phyloP scores from a whole-genome alignment of 53 echinoderm and acorn worm species.

The Paracentrotus lividus region DNA sequence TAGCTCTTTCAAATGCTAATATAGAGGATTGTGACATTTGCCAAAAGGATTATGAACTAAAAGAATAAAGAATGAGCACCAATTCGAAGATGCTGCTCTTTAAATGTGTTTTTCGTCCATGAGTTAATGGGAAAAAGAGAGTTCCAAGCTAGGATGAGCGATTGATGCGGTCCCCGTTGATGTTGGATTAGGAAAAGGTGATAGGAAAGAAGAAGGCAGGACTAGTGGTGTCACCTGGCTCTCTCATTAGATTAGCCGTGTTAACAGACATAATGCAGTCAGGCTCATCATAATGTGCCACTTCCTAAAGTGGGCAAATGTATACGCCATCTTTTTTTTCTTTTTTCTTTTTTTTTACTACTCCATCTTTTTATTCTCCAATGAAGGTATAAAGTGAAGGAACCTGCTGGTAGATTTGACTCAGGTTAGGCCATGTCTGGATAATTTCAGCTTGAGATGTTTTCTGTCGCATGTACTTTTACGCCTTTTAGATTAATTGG shows the following conservation, averaged over 20 bases:
- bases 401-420: background rate
- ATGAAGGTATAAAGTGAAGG: background rate
- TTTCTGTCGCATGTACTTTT: background rate
- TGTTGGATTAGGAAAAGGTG: background rate
- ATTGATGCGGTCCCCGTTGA: background rate
- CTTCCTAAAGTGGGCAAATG: constrained; percentile 50
- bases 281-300: constrained; percentile 32
- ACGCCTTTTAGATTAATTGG: constrained; percentile 22
- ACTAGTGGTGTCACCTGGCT: constrained; percentile 11
- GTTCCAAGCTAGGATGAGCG: background rate
- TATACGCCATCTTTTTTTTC: constrained; percentile 4
- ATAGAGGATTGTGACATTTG: too few relatives aligned
- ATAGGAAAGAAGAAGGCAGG: background rate
- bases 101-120: too few relatives aligned
- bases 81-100: too few relatives aligned
- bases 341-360: too few relatives aligned
- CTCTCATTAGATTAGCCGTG: constrained; percentile 33
- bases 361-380: too few relatives aligned
- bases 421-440: background rate
- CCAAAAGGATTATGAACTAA: too few relatives aligned
- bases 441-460: background rate
- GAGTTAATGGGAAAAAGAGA: background rate
- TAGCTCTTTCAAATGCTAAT: too few relatives aligned
- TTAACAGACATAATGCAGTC: background rate
- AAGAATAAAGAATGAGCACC: too few relatives aligned